Evolutionary conservation across 2,797 vertebrate genomes (phyloP).

Genomic region (Percopsis omiscomaycus): DNA sequence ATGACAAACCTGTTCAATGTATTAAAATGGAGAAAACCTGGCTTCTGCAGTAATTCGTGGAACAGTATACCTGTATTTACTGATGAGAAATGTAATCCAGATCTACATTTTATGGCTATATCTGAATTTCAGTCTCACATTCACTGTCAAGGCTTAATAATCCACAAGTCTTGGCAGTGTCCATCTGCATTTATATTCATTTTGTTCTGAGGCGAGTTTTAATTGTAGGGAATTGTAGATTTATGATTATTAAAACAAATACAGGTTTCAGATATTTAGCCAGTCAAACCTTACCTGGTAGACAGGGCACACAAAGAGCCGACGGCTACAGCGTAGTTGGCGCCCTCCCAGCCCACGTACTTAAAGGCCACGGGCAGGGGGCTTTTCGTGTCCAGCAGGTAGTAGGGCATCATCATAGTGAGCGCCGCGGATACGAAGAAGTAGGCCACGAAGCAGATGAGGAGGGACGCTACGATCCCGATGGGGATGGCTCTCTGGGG

Average conservation of each 20-base stretch:
- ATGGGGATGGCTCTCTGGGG: slow-evolving; percentile 88
- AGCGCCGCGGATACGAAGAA: slow-evolving; percentile 87
- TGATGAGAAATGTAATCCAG: too few species aligned
- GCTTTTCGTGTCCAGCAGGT: slow-evolving; percentile 81
- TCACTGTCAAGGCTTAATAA: not conserved
- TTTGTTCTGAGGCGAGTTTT: not conserved
- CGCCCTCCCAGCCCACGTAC: slow-evolving; percentile 82
- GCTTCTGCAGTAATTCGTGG: too few species aligned
- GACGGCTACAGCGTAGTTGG: slow-evolving; percentile 83
- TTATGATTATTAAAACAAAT: too few species aligned
- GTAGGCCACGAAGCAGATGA: slow-evolving; percentile 89
- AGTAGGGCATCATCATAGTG: slow-evolving; percentile 90
- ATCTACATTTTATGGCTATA: not conserved
- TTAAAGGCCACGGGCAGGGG: slow-evolving; percentile 86
- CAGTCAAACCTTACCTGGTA: slow-evolving; percentile 74
- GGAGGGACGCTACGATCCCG: slow-evolving; percentile 85
- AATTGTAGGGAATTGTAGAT: not conserved
- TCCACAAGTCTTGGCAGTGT: not conserved
- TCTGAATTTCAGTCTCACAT: not conserved
- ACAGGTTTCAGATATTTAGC: not conserved
- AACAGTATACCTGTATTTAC: too few species aligned
- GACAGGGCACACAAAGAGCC: slow-evolving; percentile 87
- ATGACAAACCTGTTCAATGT: not conserved
- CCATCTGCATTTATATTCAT: not conserved
- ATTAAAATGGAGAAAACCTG: too few species aligned